A percentile compares a stretch with the other conserved stretches of the same genome.
phyloP scores from a whole-genome alignment of 2,113 vertebrate genomes.

The Phaetusa simplex region DNA sequence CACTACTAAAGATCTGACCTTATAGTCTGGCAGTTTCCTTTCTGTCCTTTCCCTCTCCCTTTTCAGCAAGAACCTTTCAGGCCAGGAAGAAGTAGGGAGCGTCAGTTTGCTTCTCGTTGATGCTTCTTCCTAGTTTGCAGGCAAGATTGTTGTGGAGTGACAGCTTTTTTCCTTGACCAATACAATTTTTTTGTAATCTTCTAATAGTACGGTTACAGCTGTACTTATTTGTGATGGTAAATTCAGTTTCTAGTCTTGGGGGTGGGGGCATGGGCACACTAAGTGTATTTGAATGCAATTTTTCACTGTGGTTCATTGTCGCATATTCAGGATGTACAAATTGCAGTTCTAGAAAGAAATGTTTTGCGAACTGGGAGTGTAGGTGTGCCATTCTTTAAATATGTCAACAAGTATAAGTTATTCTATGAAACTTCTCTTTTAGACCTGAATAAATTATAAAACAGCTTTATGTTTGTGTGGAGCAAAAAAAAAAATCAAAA shows the following conservation, averaged over 20 bases:
- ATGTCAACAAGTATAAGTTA: neutral
- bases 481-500: neutral
- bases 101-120: conserved; percentile 61
- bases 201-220: neutral
- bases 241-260: conserved; percentile 9
- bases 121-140: conserved; percentile 63
- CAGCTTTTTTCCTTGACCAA: conserved; percentile 39
- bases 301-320: neutral
- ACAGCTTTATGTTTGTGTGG: neutral
- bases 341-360: neutral
- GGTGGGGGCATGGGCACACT: neutral
- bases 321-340: neutral
- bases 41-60: conserved; percentile 57
- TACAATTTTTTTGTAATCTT: neutral
- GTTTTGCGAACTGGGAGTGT: neutral
- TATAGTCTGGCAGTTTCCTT: conserved; percentile 44
- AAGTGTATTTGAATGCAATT: neutral
- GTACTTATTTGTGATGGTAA: neutral
- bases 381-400: neutral
- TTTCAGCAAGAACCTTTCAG: conserved; percentile 63
- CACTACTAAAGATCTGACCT: neutral
- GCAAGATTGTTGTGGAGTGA: conserved; percentile 59
- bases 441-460: neutral
- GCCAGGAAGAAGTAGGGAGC: conserved; percentile 63
- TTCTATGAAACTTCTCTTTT: neutral